These are phyloP conservation scores for Tetraneura akinire DNA, from an alignment of 1,140 invertebrate species.

Conservation along the genomic window DNA sequence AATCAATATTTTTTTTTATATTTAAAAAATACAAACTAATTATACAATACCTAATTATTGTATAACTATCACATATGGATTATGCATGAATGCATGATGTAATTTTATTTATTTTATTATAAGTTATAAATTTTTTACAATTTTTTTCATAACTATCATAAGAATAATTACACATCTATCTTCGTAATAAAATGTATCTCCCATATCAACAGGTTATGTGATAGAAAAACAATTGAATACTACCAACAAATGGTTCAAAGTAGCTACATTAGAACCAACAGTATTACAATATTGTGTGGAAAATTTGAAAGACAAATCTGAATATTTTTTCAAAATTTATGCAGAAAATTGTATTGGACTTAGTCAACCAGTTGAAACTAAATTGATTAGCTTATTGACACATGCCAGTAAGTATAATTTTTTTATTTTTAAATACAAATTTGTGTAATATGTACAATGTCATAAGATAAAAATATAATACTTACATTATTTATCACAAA, in stretches of 20 bases:
- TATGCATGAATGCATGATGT: not conserved
- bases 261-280: conserved; percentile 79
- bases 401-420: conserved; percentile 85
- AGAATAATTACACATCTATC: no score
- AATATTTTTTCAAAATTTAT: conserved; percentile 87
- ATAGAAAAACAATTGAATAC: conserved; percentile 83
- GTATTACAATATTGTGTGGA: conserved; percentile 76
- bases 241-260: conserved; percentile 84
- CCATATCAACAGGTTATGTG: conserved; percentile 72
- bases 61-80: not conserved
- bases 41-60: not conserved
- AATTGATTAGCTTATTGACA: conserved; percentile 82
- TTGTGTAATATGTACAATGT: no score
- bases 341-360: conserved; percentile 89
- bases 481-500: no score
- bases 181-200: no score
- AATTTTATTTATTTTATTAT: no score
- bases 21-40: not conserved
- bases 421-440: no score
- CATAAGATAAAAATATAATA: no score
- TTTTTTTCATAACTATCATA: no score
- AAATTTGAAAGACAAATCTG: conserved; percentile 84
- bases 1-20: not conserved
- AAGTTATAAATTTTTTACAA: no score
- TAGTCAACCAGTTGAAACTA: conserved; percentile 76